Conservation (phyloP, 2,113 vertebrate genomes). For the Rhinolophus sinicus region DNA sequence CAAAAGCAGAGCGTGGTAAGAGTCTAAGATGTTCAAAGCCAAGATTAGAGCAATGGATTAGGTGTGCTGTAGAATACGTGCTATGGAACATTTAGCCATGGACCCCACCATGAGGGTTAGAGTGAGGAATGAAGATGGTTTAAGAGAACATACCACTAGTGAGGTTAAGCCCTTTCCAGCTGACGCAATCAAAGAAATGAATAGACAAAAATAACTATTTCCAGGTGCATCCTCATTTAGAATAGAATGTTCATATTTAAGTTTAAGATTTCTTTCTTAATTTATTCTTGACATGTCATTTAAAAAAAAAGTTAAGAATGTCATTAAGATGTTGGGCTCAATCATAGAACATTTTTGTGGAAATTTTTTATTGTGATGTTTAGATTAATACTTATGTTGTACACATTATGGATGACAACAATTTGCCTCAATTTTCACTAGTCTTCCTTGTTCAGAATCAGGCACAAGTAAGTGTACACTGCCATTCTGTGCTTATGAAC, state of each 20-base stretch:
- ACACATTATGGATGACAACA: neutral
- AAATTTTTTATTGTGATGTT: neutral
- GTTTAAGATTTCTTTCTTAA: neutral
- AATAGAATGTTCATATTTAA: conserved; percentile 16
- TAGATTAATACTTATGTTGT: neutral
- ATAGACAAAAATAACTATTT: neutral
- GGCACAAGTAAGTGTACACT: neutral
- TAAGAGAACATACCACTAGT: neutral
- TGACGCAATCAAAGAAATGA: neutral
- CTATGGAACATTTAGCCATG: neutral
- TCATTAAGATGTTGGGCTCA: neutral
- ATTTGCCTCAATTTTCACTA: neutral
- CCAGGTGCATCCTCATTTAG: neutral
- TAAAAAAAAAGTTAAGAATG: neutral
- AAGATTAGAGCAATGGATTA: neutral
- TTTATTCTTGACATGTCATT: neutral
- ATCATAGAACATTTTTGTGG: neutral
- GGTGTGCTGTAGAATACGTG: neutral
- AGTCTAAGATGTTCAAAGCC: neutral
- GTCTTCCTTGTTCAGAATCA: neutral
- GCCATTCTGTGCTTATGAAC: neutral
- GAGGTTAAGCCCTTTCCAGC: neutral
- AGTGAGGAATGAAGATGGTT: neutral
- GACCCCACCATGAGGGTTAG: neutral
- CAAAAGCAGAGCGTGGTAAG: neutral